These are phyloP conservation scores for Acanthiza pusilla DNA, from an alignment of 2,797 vertebrate genomes.

Conservation along the genomic window DNA sequence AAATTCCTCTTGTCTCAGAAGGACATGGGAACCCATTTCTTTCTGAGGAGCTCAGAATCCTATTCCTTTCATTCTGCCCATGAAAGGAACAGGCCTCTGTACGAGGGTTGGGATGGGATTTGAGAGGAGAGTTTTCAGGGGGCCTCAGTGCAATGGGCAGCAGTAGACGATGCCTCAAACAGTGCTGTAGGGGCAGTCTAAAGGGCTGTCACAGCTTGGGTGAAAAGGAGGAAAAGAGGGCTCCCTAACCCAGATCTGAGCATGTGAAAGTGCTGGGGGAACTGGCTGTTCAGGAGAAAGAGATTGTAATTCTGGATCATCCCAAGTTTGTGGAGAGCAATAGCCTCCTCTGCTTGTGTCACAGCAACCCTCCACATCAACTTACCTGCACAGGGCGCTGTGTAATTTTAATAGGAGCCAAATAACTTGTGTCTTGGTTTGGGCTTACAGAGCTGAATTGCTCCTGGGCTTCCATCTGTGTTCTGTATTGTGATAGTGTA, in stretches of 20 bases:
- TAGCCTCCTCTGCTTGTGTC: not conserved
- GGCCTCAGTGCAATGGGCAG: not conserved
- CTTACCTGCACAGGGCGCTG: not conserved
- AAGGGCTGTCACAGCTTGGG: not conserved
- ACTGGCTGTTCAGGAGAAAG: not conserved
- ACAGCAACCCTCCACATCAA: not conserved
- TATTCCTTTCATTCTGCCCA: not conserved
- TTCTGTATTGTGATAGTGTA: not conserved
- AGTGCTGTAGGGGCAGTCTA: not conserved
- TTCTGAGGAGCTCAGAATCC: not conserved
- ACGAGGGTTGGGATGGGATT: not conserved
- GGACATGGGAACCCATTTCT: not conserved
- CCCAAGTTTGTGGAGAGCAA: not conserved
- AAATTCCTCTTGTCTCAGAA: not conserved
- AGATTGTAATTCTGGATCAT: not conserved
- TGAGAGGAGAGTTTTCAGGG: not conserved
- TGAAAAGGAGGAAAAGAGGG: not conserved
- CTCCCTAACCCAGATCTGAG: not conserved
- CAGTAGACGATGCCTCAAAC: not conserved
- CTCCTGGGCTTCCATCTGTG: not conserved
- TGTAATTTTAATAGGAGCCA: not conserved
- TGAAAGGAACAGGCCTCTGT: not conserved
- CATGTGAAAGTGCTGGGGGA: not conserved
- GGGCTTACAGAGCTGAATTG: not conserved
- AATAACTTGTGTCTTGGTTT: not conserved